phyloP scores from a whole-genome alignment of 2,888 invertebrate species.

The Macaria liturata region DNA sequence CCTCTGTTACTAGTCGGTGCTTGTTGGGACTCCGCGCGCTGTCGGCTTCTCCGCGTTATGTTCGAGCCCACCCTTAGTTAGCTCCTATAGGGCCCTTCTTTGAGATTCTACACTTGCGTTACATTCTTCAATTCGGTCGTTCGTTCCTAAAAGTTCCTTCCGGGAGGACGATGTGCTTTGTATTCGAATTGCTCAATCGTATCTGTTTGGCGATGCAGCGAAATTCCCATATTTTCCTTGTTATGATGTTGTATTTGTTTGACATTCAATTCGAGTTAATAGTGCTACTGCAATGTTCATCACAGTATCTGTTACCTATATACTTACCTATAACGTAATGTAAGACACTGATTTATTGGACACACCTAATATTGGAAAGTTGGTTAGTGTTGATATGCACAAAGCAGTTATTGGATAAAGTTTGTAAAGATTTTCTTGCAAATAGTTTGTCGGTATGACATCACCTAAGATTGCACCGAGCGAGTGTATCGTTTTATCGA shows the following conservation, averaged over 20 bases:
- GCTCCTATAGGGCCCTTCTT: slow-evolving; percentile 43
- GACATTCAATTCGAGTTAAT: slow-evolving; percentile 33
- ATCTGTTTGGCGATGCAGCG: slow-evolving; percentile 57
- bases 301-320: slow-evolving; percentile 51
- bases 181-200: slow-evolving; percentile 76
- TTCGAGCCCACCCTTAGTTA: slow-evolving; percentile 22
- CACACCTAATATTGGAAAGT: slow-evolving; percentile 25
- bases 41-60: slow-evolving; percentile 19
- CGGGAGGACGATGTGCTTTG: slow-evolving; percentile 62
- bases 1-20: slow-evolving; percentile 41
- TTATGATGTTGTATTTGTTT: slow-evolving; percentile 41
- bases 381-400: slow-evolving; percentile 54
- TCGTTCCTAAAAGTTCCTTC: slow-evolving; percentile 76
- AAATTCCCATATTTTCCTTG: slow-evolving; percentile 44
- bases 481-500: slow-evolving; percentile 46
- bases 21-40: slow-evolving; percentile 24
- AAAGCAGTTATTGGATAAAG: slow-evolving; percentile 46
- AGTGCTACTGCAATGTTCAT: slow-evolving; percentile 32
- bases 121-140: slow-evolving; percentile 60
- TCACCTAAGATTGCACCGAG: slow-evolving; percentile 52
- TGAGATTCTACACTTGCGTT: slow-evolving; percentile 68
- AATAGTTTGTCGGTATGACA: slow-evolving; percentile 39
- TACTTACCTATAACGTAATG: slow-evolving; percentile 55
- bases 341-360: slow-evolving; percentile 42
- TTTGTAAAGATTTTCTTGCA: slow-evolving; percentile 43